Conservation (phyloP, 2,797 vertebrate species). For the Microctenopoma steveboyesi region DNA sequence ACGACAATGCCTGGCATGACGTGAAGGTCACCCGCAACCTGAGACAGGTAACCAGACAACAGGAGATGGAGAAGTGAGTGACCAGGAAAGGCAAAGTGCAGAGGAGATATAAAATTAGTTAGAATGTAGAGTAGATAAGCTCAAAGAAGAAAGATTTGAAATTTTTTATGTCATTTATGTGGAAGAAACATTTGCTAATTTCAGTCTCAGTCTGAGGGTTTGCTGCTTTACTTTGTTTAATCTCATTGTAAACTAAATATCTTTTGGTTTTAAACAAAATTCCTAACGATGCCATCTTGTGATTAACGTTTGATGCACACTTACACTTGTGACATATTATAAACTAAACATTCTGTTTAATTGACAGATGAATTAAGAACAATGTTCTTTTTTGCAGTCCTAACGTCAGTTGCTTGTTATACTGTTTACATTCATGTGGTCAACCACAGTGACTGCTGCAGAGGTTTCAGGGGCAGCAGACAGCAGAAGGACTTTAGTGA, state of each 20-base stretch:
- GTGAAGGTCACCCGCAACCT: slow-evolving; percentile 99
- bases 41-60: slow-evolving; percentile 98
- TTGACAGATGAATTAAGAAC: slow-evolving; percentile 3
- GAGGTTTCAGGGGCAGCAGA: slow-evolving; percentile 50
- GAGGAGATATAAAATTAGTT: slow-evolving; percentile 13
- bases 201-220: slow-evolving; percentile 6
- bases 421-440: slow-evolving; percentile 39
- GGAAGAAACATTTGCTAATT: slow-evolving; percentile 14
- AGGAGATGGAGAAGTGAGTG: slow-evolving; percentile 67
- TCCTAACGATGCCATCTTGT: background rate
- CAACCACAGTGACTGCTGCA: slow-evolving; percentile 54
- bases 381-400: slow-evolving; percentile 5
- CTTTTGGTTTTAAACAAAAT: background rate
- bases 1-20: slow-evolving; percentile 99
- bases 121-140: slow-evolving; percentile 5
- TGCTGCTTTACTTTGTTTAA: slow-evolving; percentile 11
- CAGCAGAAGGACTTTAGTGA: slow-evolving; percentile 57
- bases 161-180: background rate
- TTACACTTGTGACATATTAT: background rate
- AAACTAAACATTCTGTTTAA: background rate
- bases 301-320: slow-evolving; percentile 4
- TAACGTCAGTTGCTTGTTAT: slow-evolving; percentile 20
- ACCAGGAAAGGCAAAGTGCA: slow-evolving; percentile 11
- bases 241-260: slow-evolving; percentile 2
- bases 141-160: slow-evolving; percentile 1